Evolutionary conservation across 2,113 vertebrate species (phyloP).

Genomic region (Calyptomena viridis): DNA sequence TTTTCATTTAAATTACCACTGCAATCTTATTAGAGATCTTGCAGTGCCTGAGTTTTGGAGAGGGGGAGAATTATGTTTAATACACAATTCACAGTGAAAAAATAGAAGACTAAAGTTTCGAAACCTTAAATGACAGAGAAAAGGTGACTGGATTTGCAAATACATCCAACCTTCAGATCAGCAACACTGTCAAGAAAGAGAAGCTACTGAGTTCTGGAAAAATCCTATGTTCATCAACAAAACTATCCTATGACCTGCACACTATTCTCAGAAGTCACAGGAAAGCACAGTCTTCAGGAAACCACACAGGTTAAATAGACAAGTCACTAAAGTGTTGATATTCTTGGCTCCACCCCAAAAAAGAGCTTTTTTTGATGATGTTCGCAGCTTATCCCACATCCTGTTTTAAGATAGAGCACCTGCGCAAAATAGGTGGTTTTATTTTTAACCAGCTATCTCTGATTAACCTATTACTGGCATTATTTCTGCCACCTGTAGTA

Average conservation of each 20-base stretch:
- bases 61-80: not conserved
- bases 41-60: not conserved
- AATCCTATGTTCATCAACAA: not conserved
- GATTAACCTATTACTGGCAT: not conserved
- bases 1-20: not conserved
- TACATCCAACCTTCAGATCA: not conserved
- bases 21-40: not conserved
- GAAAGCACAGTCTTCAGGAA: slow-evolving; percentile 30
- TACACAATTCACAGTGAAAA: not conserved
- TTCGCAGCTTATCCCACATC: slow-evolving; percentile 44
- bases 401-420: slow-evolving; percentile 36
- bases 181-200: not conserved
- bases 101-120: not conserved
- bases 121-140: not conserved
- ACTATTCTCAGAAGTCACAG: slow-evolving; percentile 7
- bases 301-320: slow-evolving; percentile 34
- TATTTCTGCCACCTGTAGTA: not conserved
- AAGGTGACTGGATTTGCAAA: not conserved
- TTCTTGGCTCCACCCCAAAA: slow-evolving; percentile 2
- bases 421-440: not conserved
- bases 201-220: not conserved
- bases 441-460: slow-evolving; percentile 7
- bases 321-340: not conserved
- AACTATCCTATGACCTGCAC: not conserved
- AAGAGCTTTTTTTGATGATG: not conserved